These are phyloP conservation scores for Maccullochella peelii DNA, from an alignment of 2,113 vertebrate species.

Conservation along the genomic window DNA sequence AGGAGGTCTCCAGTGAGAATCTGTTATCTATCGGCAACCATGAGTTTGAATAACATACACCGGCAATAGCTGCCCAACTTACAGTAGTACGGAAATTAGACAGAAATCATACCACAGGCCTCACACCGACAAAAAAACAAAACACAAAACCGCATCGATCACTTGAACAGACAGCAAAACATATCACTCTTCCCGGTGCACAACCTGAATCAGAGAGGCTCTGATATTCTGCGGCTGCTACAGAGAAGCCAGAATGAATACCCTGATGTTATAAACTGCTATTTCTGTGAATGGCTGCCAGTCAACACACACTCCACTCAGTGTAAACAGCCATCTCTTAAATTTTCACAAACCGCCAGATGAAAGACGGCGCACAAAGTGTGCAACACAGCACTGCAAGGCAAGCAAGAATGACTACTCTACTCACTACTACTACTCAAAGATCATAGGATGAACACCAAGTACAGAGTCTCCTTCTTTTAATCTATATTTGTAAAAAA, in stretches of 20 bases:
- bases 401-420: not conserved
- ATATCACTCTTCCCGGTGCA: constrained; percentile 5
- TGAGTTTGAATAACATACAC: constrained; percentile 46
- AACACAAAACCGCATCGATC: constrained; percentile 7
- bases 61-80: constrained; percentile 15
- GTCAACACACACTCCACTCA: constrained; percentile 29
- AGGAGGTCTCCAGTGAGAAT: constrained; percentile 33
- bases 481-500: constrained; percentile 16
- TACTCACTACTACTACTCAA: not conserved
- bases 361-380: constrained; percentile 14
- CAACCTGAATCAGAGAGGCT: constrained; percentile 18
- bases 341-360: constrained; percentile 12
- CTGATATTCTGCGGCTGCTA: constrained; percentile 50
- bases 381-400: not conserved
- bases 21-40: constrained; percentile 45
- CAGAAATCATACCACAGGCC: constrained; percentile 13
- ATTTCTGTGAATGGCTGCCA: constrained; percentile 41
- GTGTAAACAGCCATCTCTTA: constrained; percentile 42
- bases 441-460: not conserved
- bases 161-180: constrained; percentile 18
- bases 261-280: constrained; percentile 45
- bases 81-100: constrained; percentile 24
- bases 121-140: constrained; percentile 8
- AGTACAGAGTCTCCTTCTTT: not conserved
- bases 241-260: constrained; percentile 40